These are phyloP conservation scores for Cryptotermes secundus DNA, from an alignment of 1,140 invertebrate genomes.

Conservation along the genomic window DNA sequence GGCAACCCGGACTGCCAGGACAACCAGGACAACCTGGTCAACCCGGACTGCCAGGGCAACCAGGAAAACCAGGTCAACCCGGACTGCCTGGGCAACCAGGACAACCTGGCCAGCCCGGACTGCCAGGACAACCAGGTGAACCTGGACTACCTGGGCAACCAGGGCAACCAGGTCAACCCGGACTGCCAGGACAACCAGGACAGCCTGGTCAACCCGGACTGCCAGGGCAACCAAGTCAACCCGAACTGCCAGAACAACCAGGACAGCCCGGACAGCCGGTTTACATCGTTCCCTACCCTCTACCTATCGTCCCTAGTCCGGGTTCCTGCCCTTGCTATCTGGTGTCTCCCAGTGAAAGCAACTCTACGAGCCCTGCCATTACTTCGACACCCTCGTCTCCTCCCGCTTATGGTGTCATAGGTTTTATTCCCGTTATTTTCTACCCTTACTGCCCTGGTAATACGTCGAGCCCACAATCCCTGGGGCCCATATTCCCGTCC, in stretches of 20 bases:
- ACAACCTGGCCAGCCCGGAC: constrained; percentile 37
- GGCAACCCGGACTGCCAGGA: constrained; percentile 30
- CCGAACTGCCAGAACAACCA: constrained; percentile 21
- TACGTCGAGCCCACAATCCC: constrained; percentile 46
- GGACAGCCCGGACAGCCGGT: constrained; percentile 39
- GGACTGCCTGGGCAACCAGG: constrained; percentile 37
- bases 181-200: constrained; percentile 33
- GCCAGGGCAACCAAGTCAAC: constrained; percentile 20
- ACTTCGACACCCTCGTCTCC: constrained; percentile 33
- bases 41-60: constrained; percentile 16
- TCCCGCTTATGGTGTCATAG: constrained; percentile 53
- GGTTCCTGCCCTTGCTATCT: constrained; percentile 56
- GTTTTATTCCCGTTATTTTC: constrained; percentile 60
- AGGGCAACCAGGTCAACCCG: constrained; percentile 38
- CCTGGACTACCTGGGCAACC: constrained; percentile 37
- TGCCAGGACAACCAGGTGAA: constrained; percentile 39
- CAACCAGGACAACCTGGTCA: neutral
- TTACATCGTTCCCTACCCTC: constrained; percentile 55
- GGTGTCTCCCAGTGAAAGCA: constrained; percentile 48
- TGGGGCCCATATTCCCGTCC: constrained; percentile 56
- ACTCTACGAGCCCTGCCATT: constrained; percentile 31
- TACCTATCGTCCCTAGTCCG: constrained; percentile 55
- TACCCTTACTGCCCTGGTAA: constrained; percentile 55
- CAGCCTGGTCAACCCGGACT: constrained; percentile 34
- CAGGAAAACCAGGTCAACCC: neutral